Conservation (phyloP, 2,113 vertebrate genomes). For the Sigmodon hispidus region DNA sequence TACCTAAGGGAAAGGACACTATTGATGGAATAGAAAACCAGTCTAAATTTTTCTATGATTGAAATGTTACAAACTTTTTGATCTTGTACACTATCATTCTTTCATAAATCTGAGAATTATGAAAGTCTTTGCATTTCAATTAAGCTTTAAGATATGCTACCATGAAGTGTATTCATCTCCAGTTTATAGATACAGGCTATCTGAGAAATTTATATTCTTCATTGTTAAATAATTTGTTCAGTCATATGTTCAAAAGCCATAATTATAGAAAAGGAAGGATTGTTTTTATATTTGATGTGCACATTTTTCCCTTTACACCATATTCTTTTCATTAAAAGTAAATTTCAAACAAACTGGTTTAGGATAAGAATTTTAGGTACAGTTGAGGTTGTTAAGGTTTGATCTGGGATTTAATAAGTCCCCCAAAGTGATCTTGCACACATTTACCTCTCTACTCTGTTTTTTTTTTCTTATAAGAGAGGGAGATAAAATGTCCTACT, state of each 20-base stretch:
- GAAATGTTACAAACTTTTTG: background rate
- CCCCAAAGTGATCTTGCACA: background rate
- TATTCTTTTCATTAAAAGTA: background rate
- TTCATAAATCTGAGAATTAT: background rate
- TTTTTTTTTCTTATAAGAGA: background rate
- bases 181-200: background rate
- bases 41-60: background rate
- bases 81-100: background rate
- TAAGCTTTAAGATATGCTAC: background rate
- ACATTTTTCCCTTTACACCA: background rate
- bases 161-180: background rate
- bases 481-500: background rate
- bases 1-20: background rate
- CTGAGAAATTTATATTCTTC: background rate
- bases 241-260: background rate
- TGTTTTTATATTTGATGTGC: background rate
- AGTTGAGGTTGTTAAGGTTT: background rate
- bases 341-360: background rate
- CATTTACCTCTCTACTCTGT: background rate
- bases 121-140: background rate
- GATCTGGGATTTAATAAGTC: background rate
- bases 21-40: slow-evolving; percentile 17
- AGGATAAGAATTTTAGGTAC: background rate
- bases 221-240: background rate
- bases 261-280: background rate